These are phyloP conservation scores for Bungarus multicinctus DNA, from an alignment of 2,113 vertebrate species.

Conservation along the genomic window DNA sequence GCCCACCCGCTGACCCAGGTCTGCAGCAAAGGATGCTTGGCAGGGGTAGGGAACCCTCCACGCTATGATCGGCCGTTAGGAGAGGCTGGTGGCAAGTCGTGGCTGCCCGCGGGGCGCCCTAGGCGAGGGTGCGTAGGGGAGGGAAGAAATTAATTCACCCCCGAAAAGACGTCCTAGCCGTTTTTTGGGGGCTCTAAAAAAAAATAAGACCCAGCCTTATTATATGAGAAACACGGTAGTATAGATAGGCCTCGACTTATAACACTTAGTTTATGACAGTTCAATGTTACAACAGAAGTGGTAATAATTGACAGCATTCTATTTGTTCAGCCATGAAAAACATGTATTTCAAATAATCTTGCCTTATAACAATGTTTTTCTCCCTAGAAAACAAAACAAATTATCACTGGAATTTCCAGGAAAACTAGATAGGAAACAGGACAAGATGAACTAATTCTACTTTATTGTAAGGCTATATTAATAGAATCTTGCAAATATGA, in stretches of 20 bases:
- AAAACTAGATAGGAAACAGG: neutral
- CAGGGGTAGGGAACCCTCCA: too few species aligned
- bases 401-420: neutral
- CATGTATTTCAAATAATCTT: neutral
- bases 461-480: neutral
- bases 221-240: too few species aligned
- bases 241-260: neutral
- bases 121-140: too few species aligned
- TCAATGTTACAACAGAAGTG: neutral
- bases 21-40: too few species aligned
- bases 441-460: neutral
- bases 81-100: too few species aligned
- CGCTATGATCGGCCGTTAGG: too few species aligned
- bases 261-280: neutral
- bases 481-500: neutral
- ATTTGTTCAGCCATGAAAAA: neutral
- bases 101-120: too few species aligned
- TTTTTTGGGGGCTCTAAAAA: too few species aligned
- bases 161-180: too few species aligned
- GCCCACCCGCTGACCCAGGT: too few species aligned
- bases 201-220: too few species aligned
- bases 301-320: neutral
- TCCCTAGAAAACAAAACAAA: neutral
- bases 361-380: neutral
- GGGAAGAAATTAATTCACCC: too few species aligned